Evolutionary conservation across 2,797 vertebrate genomes (phyloP), one percentile per base, ranked within the genome.

Genomic region (Esox masquinongy): DNA sequence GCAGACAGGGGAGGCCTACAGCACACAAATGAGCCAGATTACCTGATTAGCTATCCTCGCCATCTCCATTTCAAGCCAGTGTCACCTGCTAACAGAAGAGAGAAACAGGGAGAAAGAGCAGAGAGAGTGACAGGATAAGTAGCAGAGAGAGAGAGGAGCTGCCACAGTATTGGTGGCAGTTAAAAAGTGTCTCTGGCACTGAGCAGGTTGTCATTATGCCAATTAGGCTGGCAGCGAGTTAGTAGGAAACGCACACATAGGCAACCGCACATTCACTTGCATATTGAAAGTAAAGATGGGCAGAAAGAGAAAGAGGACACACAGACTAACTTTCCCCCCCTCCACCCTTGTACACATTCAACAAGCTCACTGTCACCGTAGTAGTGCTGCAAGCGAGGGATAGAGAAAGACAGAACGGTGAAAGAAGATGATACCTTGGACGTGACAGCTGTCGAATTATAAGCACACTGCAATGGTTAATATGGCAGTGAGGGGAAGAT

Each of bases 121-220:
- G 69, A 14, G 43, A 47, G 8, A 61, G 53, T 34, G 72, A 36
- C 59, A 66, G 72, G 29, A 43, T 16, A 51, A 34, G 74, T 24
- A 5, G 7, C 16, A 70, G 68, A 49, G 34, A 7, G 9, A 43
- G 49, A 26, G 29, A 39, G 50, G 39, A 19, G 16, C 47, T 70
- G 43, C 68, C 43, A 24, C 22, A 4, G 56, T 17, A 11, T 24
- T 47, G 43, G 68, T 26, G 47, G 22, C 68, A 49, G 67, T 36
- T 36, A 19, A 19, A 68, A n/a, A n/a, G n/a, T 43, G 43, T 26
- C 39, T n/a, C 68, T 11, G 68, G 49, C 43, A 49, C 47, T 49
- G 82, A 83, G 73, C 72, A 86, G 81, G 78, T 85, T 78, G 26
- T 71, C 79, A 87, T 84, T 80, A 82, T 84, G 85, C 82, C 84